Conservation (phyloP, 2,888 invertebrate species). For the Zaprionus obscuricornis region DNA sequence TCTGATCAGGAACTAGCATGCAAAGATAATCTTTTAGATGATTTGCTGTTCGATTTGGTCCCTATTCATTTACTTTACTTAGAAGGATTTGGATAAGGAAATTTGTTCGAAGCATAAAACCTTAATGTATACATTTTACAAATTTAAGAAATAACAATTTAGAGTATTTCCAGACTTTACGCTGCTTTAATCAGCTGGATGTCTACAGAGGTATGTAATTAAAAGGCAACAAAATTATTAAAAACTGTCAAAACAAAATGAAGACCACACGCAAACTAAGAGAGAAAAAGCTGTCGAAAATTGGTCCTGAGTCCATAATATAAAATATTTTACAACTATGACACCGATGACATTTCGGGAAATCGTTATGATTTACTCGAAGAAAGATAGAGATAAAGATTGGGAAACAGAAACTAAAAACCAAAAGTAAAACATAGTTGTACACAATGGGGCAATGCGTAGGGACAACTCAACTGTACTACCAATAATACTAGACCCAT, state of each 20-base stretch:
- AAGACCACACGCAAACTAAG: slow-evolving; percentile 62
- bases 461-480: slow-evolving; percentile 45
- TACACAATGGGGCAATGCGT: slow-evolving; percentile 69
- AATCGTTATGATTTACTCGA: slow-evolving; percentile 59
- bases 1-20: no score
- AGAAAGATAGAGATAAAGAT: no score
- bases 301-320: slow-evolving; percentile 37
- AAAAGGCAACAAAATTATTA: slow-evolving; percentile 73
- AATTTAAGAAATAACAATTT: no score
- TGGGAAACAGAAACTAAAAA: slow-evolving; percentile 13
- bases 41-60: no score
- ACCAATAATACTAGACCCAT: no score
- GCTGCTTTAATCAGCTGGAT: not conserved
- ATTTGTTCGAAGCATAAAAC: no score
- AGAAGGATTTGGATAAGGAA: no score
- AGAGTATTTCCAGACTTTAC: not conserved
- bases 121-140: no score
- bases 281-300: not conserved
- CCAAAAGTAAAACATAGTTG: slow-evolving; percentile 62
- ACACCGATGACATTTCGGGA: slow-evolving; percentile 39
- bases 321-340: slow-evolving; percentile 65
- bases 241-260: slow-evolving; percentile 71
- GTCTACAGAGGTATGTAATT: slow-evolving; percentile 47
- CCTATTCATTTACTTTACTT: no score
- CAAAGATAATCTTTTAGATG: no score